Percentiles rank a stretch among this genome's conserved stretches.
phyloP scores from a whole-genome alignment of 2,113 vertebrate species.

The Vidua chalybeata region DNA sequence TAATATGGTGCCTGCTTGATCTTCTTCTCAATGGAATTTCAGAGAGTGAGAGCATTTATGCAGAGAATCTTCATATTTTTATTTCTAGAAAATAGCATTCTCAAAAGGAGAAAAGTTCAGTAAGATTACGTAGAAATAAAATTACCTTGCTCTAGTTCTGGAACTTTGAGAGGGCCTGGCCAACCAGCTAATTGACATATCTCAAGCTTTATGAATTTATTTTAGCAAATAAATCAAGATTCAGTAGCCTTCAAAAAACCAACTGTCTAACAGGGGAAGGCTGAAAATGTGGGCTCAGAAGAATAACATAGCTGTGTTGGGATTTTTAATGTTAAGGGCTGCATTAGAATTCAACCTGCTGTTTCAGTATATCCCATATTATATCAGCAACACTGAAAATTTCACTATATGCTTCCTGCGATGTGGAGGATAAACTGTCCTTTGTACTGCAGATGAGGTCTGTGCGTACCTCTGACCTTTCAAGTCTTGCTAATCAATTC shows the following conservation, averaged over 20 bases:
- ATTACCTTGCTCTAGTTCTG: neutral
- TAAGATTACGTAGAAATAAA: neutral
- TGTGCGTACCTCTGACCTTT: neutral
- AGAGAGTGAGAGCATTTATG: neutral
- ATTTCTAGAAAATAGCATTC: neutral
- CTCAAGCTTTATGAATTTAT: neutral
- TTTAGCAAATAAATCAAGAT: neutral
- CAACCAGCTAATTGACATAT: neutral
- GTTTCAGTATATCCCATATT: neutral
- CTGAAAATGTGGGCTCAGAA: neutral
- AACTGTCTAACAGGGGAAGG: rapidly evolving
- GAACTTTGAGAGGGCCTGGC: neutral
- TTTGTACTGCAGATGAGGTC: neutral
- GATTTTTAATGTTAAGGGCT: neutral
- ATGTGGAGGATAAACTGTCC: neutral
- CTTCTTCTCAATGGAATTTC: neutral
- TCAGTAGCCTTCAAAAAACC: neutral
- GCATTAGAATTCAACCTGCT: neutral
- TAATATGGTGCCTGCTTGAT: neutral
- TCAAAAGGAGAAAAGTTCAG: neutral
- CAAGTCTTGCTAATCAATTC: conserved; percentile 19
- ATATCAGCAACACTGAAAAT: neutral
- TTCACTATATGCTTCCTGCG: neutral
- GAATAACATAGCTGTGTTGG: neutral
- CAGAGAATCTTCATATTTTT: neutral